Evolutionary conservation across 92 coral and sea anemone species (phyloP).

Genomic region (Diadumene lineata): DNA sequence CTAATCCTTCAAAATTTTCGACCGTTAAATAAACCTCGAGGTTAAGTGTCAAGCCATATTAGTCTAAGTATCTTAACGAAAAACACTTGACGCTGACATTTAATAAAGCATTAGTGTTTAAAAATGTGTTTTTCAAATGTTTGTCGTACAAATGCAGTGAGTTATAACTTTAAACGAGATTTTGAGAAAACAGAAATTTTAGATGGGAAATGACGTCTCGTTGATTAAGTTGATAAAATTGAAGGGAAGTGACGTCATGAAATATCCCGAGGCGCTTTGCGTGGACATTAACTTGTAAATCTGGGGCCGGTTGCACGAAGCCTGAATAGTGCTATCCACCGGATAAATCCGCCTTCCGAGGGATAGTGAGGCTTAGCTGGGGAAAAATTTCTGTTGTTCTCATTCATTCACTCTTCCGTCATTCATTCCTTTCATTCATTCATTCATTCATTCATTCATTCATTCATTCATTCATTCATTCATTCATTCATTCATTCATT

Average conservation of each 20-base stretch:
- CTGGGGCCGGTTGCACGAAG: too few species aligned
- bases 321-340: too few species aligned
- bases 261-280: too few species aligned
- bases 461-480: too few species aligned
- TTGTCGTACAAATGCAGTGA: not conserved
- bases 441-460: too few species aligned
- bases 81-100: not conserved
- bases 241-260: conserved; percentile 10
- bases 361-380: not conserved
- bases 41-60: not conserved
- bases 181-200: not conserved
- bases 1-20: not conserved
- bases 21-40: not conserved
- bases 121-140: not conserved
- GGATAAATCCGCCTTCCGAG: too few species aligned
- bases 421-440: too few species aligned
- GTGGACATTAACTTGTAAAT: too few species aligned
- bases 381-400: too few species aligned
- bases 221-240: not conserved
- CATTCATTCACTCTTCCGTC: too few species aligned
- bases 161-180: not conserved
- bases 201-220: not conserved
- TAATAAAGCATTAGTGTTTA: not conserved
- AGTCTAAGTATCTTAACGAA: not conserved
- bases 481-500: too few species aligned